Base-by-base conservation (phyloP, 2,797 vertebrate genomes). In the Gambelia wislizenii region DNA sequence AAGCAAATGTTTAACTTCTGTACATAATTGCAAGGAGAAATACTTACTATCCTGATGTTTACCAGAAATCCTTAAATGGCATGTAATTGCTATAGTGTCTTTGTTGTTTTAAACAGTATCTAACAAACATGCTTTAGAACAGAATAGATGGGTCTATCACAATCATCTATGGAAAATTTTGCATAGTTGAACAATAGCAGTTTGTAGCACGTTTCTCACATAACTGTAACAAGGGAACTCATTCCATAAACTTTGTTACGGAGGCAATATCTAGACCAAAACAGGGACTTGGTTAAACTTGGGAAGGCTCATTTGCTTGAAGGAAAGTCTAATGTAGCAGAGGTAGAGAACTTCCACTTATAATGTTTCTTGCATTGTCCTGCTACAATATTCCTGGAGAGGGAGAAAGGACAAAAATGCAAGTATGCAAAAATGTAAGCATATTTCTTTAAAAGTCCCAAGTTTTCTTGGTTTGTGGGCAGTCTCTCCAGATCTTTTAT, bases 81-180 rank as follows among this genome's bases (percentile, higher is more conserved):
- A 87, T 33, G 42, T n/a, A 83, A 83, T 25, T 49, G 36, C 6
- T 82, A 33, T 67, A 82, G 87, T 76, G 36, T 85, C 49, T 72
- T 33, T 14, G 59, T 88, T 64, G 89, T 91, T 85, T 72, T 61
- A 7, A 9, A 39, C 77, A 6, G 44, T 44, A 84, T 33, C 1
- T 76, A 39, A 85, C 82, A 81, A 82, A 52, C 42, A 83, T 36
- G 49, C 70, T 64, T 90, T 36, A 78, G 78, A 80, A 56, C 30
- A 69, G 56, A 42, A 36, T 54, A 39, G 87, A 49, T 2, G 72
- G 81, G 36, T 67, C 27, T n/a, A 3, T 70, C 22, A 69, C 77
- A 16, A 7, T 52, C 12, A 30, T 84, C 70, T 36, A 27, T 47
- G 74, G 74, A 76, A 76, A 47, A 12, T 84, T 27, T 30, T 49